Conservation (phyloP, 2,888 invertebrate genomes). For the Aspidapion aeneum region DNA sequence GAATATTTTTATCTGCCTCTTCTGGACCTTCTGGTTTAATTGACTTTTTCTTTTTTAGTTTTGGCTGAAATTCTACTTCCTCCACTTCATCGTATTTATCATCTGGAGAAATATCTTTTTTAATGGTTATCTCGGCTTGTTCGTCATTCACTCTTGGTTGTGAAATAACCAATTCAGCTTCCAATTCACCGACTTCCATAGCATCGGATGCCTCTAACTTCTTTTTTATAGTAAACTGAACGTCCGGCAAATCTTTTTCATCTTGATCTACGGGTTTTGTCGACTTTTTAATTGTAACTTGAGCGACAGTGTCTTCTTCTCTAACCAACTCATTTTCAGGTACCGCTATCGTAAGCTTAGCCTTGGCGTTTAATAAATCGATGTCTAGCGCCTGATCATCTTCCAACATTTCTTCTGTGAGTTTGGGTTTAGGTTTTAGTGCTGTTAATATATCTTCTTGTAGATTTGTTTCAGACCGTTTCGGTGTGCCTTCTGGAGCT, state of each 20-base stretch:
- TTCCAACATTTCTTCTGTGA: not conserved
- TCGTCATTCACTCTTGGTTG: constrained; percentile 15
- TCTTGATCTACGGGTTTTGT: constrained; percentile 46
- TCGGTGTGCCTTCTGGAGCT: constrained; percentile 6
- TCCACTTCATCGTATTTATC: constrained; percentile 32
- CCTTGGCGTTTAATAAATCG: constrained; percentile 42
- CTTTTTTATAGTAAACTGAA: constrained; percentile 39
- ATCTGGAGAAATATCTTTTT: constrained; percentile 28
- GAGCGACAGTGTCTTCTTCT: constrained; percentile 37
- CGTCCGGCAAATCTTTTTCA: constrained; percentile 29
- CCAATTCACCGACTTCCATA: constrained; percentile 31
- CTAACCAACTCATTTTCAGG: constrained; percentile 48
- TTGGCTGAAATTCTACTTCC: constrained; percentile 36
- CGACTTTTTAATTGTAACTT: constrained; percentile 31
- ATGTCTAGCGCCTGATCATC: not conserved
- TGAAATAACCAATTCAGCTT: constrained; percentile 28
- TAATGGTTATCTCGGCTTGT: constrained; percentile 34
- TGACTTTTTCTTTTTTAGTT: constrained; percentile 51
- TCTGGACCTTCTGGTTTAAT: constrained; percentile 60
- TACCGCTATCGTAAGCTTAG: constrained; percentile 39
- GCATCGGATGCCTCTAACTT: constrained; percentile 38
- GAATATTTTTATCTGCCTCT: constrained; percentile 60
- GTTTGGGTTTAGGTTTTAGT: constrained; percentile 8
- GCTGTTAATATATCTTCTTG: constrained; percentile 10
- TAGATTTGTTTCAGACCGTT: no score